Evolutionary conservation across 2,113 vertebrate genomes (phyloP).

Genomic region (Hiodon alosoides): DNA sequence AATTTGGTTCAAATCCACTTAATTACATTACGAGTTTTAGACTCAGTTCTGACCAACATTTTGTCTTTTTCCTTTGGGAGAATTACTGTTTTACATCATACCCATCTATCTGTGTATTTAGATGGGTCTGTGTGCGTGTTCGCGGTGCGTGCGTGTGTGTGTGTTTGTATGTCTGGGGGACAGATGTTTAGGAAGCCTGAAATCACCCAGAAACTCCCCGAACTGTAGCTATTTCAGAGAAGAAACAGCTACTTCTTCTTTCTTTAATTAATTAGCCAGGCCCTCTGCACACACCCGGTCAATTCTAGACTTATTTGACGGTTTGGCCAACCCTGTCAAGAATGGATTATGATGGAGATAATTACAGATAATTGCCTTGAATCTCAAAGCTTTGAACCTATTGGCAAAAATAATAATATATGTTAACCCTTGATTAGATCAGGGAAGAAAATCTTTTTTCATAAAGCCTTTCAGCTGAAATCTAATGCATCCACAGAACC

Average conservation of each 20-base stretch:
- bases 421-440: too few relatives aligned
- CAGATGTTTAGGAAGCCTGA: background rate
- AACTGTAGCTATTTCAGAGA: background rate
- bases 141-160: too few relatives aligned
- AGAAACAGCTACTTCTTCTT: background rate
- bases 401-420: too few relatives aligned
- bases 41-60: background rate
- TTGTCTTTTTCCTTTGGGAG: background rate
- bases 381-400: too few relatives aligned
- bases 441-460: too few relatives aligned
- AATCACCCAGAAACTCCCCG: background rate
- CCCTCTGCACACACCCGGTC: background rate
- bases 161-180: too few relatives aligned
- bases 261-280: background rate
- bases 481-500: too few relatives aligned
- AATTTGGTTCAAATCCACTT: too few relatives aligned
- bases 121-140: background rate
- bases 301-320: background rate
- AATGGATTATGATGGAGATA: too few relatives aligned
- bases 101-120: background rate
- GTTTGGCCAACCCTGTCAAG: too few relatives aligned
- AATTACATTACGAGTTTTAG: background rate
- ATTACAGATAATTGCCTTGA: too few relatives aligned
- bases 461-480: too few relatives aligned
- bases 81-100: background rate